These are phyloP conservation scores for Tineola bisselliella DNA, from an alignment of 2,888 invertebrate species.

Conservation along the genomic window DNA sequence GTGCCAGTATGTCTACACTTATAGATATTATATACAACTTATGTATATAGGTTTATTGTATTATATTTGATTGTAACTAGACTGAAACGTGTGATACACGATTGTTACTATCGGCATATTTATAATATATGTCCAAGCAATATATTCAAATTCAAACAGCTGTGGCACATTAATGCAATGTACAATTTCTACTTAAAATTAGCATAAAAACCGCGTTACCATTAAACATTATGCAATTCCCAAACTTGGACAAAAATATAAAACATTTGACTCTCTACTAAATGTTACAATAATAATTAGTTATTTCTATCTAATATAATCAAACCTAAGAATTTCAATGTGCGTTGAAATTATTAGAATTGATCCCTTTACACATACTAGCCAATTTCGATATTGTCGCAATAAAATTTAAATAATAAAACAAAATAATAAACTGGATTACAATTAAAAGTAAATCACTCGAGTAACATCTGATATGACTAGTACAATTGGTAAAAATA, in stretches of 20 bases:
- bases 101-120: not conserved
- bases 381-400: slow-evolving; percentile 48
- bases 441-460: slow-evolving; percentile 6
- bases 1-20: slow-evolving; percentile 25
- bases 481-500: slow-evolving; percentile 1
- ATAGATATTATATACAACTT: slow-evolving; percentile 40
- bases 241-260: slow-evolving; percentile 53
- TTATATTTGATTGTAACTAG: not conserved
- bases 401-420: not conserved
- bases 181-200: slow-evolving; percentile 19
- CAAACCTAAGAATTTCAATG: slow-evolving; percentile 8
- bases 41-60: not conserved
- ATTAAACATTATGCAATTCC: slow-evolving; percentile 32
- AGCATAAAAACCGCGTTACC: slow-evolving; percentile 39
- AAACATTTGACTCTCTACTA: slow-evolving; percentile 38
- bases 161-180: slow-evolving; percentile 28
- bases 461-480: slow-evolving; percentile 8
- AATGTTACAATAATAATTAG: slow-evolving; percentile 32
- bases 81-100: not conserved
- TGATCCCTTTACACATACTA: not conserved
- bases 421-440: slow-evolving; percentile 1
- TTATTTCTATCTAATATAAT: slow-evolving; percentile 41
- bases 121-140: slow-evolving; percentile 21
- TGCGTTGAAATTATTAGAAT: slow-evolving; percentile 7
- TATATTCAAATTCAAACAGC: slow-evolving; percentile 21